A percentile compares a stretch with the other conserved stretches of the same genome.
Evolutionary conservation across 2,797 vertebrate genomes (phyloP).

Genomic region (Periparus ater): DNA sequence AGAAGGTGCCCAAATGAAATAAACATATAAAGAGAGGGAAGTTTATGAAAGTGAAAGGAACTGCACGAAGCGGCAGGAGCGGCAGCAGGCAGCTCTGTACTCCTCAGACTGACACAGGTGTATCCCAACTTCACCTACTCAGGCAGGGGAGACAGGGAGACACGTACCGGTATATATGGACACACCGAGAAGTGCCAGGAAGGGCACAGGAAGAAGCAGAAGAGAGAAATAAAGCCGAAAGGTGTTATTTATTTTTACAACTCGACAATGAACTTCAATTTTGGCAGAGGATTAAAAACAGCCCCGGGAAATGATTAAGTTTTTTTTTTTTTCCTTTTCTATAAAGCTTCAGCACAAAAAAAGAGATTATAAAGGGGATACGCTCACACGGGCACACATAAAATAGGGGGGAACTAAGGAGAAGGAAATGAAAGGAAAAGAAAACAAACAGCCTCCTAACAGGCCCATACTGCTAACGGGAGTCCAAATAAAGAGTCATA

Average conservation of each 20-base stretch:
- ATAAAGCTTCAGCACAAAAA: conserved; percentile 73
- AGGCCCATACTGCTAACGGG: conserved; percentile 81
- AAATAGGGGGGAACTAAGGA: conserved; percentile 66
- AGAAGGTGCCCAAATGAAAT: conserved; percentile 43
- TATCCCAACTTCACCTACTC: conserved; percentile 49
- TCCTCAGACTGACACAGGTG: conserved; percentile 64
- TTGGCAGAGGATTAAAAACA: conserved; percentile 73
- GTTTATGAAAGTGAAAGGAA: conserved; percentile 72
- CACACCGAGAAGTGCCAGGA: background rate
- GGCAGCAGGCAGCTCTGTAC: conserved; percentile 41
- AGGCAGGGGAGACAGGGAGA: background rate
- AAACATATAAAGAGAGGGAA: conserved; percentile 42
- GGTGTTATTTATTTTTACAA: conserved; percentile 46
- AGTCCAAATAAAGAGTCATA: conserved; percentile 85
- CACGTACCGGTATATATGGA: accelerated
- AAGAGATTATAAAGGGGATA: conserved; percentile 75
- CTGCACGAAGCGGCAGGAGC: conserved; percentile 17
- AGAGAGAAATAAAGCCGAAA: background rate
- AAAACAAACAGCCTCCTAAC: conserved; percentile 82
- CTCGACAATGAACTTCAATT: conserved; percentile 68
- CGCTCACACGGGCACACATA: conserved; percentile 56
- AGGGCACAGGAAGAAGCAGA: background rate
- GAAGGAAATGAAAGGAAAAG: conserved; percentile 81
- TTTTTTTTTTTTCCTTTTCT: conserved; percentile 45
- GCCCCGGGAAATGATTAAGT: conserved; percentile 73